Conservation (phyloP, 2,113 vertebrate species). For the Addax nasomaculatus region DNA sequence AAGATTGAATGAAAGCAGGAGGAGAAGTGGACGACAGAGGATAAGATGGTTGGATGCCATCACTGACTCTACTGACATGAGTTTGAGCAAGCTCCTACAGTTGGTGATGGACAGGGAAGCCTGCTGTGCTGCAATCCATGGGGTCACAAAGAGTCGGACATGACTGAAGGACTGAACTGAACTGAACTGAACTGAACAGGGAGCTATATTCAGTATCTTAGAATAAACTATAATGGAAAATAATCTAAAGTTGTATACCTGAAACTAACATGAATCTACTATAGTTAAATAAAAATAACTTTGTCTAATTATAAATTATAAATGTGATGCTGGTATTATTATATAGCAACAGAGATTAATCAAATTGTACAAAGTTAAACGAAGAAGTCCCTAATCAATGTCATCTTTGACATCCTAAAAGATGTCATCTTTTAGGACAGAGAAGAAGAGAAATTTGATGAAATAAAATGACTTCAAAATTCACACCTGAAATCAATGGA, state of each 20-base stretch:
- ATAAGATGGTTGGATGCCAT: neutral
- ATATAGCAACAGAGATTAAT: neutral
- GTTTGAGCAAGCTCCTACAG: neutral
- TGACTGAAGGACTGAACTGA: neutral
- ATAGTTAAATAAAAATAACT: neutral
- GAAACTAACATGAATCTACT: neutral
- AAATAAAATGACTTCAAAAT: neutral
- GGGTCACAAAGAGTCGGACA: neutral
- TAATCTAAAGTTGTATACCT: neutral
- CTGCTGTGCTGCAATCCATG: neutral
- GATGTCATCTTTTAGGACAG: neutral
- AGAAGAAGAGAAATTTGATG: neutral
- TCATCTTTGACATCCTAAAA: neutral
- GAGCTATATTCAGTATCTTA: neutral
- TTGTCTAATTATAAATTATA: neutral
- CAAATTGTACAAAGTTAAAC: neutral
- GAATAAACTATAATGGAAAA: neutral
- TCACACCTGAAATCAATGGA: neutral
- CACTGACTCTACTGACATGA: neutral
- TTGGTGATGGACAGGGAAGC: neutral
- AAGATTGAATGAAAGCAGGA: neutral
- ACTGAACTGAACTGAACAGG: neutral
- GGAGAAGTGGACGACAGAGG: neutral
- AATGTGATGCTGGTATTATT: neutral
- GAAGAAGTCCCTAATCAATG: neutral